Base-by-base conservation (phyloP, 1,140 invertebrate genomes). In the Bombyx mori region DNA sequence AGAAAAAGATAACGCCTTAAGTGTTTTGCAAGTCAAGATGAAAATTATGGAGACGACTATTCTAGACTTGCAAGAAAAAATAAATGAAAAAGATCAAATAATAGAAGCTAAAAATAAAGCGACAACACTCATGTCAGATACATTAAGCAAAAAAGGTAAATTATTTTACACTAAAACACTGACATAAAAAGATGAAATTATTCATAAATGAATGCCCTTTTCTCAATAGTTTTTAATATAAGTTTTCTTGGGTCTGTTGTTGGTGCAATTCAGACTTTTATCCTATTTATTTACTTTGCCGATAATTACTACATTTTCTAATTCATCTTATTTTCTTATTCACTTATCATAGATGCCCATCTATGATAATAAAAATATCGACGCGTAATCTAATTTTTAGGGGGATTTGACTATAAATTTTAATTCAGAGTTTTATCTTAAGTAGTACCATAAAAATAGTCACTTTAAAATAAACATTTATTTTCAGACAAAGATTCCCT, bases 81-180 rank as follows among this genome's bases (percentile, higher is more conserved):
- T 96, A 18, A 92, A 92, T 72, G 95, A 96, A 74, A 96, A 96
- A 79, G 94, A 96, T 78, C 92, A 93, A 71, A 93, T 97, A 49
- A 95, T 96, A 72, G 91, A 94, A 79, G 92, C 95, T 8, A 91
- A 95, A 79, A 96, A 94, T 63, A 92, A 93, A 85, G 95, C 95
- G 18, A 91, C 94, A 44, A 91, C 92, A n/a, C 83, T 95, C 56
- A 92, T 94, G 89, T 92, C 93, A 6, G 93, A 93, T 63, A 93
- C 92, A 78, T 85, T 94, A 53, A 93, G 91, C 64, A 91, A 90
- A 76, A 93, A 93, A 82, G 91, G 92, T 68, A 62, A 70, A 61
- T 47, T 18, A 18, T 57, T 60, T 50, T 50, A n/a, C 6, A 12
- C n/a, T 10, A 12, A 46, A 8, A 46, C 8, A 46, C n/a, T 3